Evolutionary conservation across 2,113 vertebrate genomes (phyloP).

Genomic region (Misgurnus mizolepis): DNA sequence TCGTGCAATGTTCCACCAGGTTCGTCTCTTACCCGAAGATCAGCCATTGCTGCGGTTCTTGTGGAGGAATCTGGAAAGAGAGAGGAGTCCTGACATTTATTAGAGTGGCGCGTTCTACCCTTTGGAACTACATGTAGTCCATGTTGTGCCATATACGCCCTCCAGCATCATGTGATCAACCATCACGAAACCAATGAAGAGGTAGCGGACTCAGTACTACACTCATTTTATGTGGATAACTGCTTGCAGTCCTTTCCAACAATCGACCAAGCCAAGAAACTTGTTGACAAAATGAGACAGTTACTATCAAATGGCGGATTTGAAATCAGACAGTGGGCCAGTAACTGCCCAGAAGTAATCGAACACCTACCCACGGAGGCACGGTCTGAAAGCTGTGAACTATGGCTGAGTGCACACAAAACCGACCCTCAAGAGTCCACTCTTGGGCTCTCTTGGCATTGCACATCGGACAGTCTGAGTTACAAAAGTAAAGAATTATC

Average conservation of each 20-base stretch:
- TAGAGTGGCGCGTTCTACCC: slow-evolving; percentile 31
- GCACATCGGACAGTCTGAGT: too few relatives aligned
- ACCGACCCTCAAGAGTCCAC: too few relatives aligned
- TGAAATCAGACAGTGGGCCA: slow-evolving; percentile 15
- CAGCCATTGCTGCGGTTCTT: too few relatives aligned
- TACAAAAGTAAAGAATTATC: too few relatives aligned
- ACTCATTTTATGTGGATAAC: slow-evolving; percentile 46
- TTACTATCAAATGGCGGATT: slow-evolving; percentile 25
- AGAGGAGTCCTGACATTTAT: slow-evolving; percentile 1
- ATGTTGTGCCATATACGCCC: slow-evolving; percentile 35
- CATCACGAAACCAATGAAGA: not conserved
- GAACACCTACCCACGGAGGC: too few relatives aligned
- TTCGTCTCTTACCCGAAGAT: too few relatives aligned
- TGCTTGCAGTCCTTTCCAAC: slow-evolving; percentile 11
- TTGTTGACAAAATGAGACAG: not conserved
- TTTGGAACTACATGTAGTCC: slow-evolving; percentile 35
- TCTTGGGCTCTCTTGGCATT: too few relatives aligned
- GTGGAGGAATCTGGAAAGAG: not conserved
- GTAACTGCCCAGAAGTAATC: too few relatives aligned
- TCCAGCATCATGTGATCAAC: slow-evolving; percentile 12
- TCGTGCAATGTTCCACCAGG: too few relatives aligned
- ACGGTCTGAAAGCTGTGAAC: too few relatives aligned
- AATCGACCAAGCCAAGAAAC: not conserved
- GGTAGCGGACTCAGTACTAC: not conserved
- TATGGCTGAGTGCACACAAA: too few relatives aligned